Base-by-base conservation (phyloP, 1,140 invertebrate species). In the Lineus longissimus region DNA sequence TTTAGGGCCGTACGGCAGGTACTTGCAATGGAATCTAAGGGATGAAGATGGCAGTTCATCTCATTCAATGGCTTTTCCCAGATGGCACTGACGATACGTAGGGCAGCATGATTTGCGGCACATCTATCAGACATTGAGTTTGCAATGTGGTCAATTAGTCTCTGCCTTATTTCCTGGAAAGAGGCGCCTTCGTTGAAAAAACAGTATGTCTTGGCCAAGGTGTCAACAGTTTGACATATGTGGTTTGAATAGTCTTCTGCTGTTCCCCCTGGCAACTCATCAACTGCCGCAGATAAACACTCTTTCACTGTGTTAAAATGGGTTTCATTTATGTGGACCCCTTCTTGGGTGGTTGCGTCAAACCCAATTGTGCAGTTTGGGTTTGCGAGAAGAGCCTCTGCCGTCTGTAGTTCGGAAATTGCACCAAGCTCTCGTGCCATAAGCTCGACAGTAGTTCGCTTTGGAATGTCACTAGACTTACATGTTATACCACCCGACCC, bases 31-130 rank as follows among this genome's bases (percentile, higher is more conserved):
- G 62, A 6, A 41, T 63, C 62, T 1, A 63, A 19, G 25, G 62
- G 62, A 60, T 61, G 62, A 1, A 63, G 56, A 29, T 64, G 62
- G 25, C 56, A 64, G 30, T 64, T 64, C 25, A 60, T 11, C 27
- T 60, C 57, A 45, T 41, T 60, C 47, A 51, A n/a, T 7, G 47
- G 6, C 25, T 51, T 51, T 4, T 27, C n/a, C 47, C 47, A 51
- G 19, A 51, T 23, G 4, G 4, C 47, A 9, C 9, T 27, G 9
- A 62, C 6, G 6, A n/a, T 31, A 15, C 19, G 15, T 15, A 62
- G 27, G 17, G 61, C 45, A 27, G 61, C 47, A 40, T 55, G 51
- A 25, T 62, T 63, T 1, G 43, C 63, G 33, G 58, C 58, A n/a
- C 4, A 17, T 23, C 63, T 47, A 41, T 64, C 63, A 30, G 40